Evolutionary conservation across 2,888 invertebrate genomes (phyloP), one percentile per base, ranked within the genome.

Genomic region (Dryocosmus kuriphilus): DNA sequence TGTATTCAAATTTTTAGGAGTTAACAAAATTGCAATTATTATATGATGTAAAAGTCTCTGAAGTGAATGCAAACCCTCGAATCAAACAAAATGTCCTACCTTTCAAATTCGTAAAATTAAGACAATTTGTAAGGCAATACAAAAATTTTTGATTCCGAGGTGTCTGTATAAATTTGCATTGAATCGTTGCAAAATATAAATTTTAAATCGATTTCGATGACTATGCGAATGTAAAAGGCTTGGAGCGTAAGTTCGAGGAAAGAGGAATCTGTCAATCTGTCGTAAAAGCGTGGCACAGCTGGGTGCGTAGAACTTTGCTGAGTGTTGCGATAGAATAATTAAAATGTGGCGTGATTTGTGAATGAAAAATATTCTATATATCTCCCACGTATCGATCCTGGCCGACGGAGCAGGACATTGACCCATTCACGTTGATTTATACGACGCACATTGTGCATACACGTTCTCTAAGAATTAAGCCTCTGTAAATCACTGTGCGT

Each of bases 371-470:
- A 80, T 82, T 76, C 77, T 80, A 80, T 80, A 79, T 78, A 79
- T 77, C 78, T 73, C 46, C 46, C 77, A 83, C 75, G 79, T 80
- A 71, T 46, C 46, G 67, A 71, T 51, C 30, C 30, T 51, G 51
- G 41, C 16, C 41, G 41, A 27, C 67, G 19, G 71, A 71, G 27
- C 16, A 60, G 71, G 81, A 81, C 83, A 82, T 84, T 83, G 83
- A 83, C 84, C 84, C 82, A 84, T 83, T 84, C 83, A 83, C 78
- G 74, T 79, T 77, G 76, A 76, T 79, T 81, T 83, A 78, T 79
- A 79, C 77, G 78, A 80, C 79, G 81, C 80, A 81, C 51, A 55
- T 71, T 30, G 16, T 51, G 71, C 30, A 71, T 51, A 30, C 71
- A 51, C 30, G 46, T 71, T 51, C 71, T 71, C 51, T n/a, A 71